Percentiles rank a stretch among this genome's conserved stretches.
Conservation (phyloP, 2,797 vertebrate species). For the Tympanoctomys barrerae region DNA sequence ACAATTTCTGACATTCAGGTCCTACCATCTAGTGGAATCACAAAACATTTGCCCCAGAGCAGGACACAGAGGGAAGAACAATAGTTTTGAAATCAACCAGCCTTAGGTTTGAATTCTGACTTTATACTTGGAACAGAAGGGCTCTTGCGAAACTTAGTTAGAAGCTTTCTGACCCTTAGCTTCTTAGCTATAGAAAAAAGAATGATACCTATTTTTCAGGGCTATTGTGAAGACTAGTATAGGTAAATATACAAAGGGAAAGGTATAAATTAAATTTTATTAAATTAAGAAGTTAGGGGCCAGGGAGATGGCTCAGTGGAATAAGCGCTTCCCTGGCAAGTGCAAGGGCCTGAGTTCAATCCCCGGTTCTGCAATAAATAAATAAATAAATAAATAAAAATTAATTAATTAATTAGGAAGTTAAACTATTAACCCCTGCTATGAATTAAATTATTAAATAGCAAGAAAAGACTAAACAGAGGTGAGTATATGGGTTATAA, state of each 20-base stretch:
- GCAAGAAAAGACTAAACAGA: constrained; percentile 34
- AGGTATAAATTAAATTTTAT: background rate
- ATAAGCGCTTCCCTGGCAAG: no score
- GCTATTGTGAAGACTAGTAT: constrained; percentile 39
- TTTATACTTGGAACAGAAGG: background rate
- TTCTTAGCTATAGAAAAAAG: constrained; percentile 61
- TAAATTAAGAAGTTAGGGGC: background rate
- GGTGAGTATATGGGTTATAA: constrained; percentile 43
- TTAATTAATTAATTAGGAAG: background rate
- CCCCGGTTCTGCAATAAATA: no score
- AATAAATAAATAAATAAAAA: no score
- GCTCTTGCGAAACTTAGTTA: constrained; percentile 1
- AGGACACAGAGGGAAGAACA: constrained; percentile 20
- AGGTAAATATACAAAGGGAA: background rate
- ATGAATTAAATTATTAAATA: constrained; percentile 44
- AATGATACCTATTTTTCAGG: constrained; percentile 35
- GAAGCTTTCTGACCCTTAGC: background rate
- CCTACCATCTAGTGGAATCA: background rate
- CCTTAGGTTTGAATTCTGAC: constrained; percentile 31
- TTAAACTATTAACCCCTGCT: constrained; percentile 50
- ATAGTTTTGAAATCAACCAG: background rate
- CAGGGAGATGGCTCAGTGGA: no score
- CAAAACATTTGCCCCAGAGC: background rate
- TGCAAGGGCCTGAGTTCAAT: no score
- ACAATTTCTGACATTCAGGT: constrained; percentile 24